Evolutionary conservation across 92 coral and sea anemone species (phyloP).

Genomic region (Meandrina meandrites): DNA sequence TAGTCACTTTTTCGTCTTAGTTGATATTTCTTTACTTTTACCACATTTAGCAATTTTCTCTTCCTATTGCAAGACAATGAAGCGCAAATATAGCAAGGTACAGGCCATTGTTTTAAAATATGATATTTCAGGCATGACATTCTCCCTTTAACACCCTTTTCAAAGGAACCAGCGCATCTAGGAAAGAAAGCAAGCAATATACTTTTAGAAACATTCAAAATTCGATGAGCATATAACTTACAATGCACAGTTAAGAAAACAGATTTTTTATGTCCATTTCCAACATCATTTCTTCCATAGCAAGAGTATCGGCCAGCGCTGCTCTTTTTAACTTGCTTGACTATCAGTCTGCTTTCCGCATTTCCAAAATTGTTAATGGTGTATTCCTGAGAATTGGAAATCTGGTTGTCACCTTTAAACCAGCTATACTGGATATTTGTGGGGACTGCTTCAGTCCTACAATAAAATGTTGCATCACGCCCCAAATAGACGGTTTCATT

Average conservation of each 20-base stretch:
- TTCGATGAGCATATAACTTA: conserved; percentile 20
- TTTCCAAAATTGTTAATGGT: not conserved
- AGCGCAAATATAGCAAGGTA: too few relatives aligned
- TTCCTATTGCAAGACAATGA: too few relatives aligned
- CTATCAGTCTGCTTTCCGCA: conserved; percentile 35
- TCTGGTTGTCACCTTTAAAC: conserved; percentile 30
- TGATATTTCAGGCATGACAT: too few relatives aligned
- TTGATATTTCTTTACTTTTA: too few relatives aligned
- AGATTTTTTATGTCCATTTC: conserved; percentile 55
- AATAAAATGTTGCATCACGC: conserved; percentile 24
- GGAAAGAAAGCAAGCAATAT: not conserved
- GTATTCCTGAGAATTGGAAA: conserved; percentile 13
- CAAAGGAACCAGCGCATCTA: not conserved
- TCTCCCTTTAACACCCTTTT: too few relatives aligned
- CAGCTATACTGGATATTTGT: conserved; percentile 29
- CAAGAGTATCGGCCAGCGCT: conserved; percentile 70
- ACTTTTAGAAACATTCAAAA: too few relatives aligned
- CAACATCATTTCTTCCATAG: conserved; percentile 59
- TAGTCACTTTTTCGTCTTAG: too few relatives aligned
- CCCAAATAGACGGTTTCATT: conserved; percentile 43
- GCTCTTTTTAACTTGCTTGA: conserved; percentile 27
- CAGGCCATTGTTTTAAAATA: too few relatives aligned
- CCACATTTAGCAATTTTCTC: too few relatives aligned
- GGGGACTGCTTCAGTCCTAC: conserved; percentile 61
- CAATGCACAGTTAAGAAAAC: conserved; percentile 63